Percentiles rank a stretch among this genome's conserved stretches.
Evolutionary conservation across 2,797 vertebrate species (phyloP).

Genomic region (Dallia pectoralis): DNA sequence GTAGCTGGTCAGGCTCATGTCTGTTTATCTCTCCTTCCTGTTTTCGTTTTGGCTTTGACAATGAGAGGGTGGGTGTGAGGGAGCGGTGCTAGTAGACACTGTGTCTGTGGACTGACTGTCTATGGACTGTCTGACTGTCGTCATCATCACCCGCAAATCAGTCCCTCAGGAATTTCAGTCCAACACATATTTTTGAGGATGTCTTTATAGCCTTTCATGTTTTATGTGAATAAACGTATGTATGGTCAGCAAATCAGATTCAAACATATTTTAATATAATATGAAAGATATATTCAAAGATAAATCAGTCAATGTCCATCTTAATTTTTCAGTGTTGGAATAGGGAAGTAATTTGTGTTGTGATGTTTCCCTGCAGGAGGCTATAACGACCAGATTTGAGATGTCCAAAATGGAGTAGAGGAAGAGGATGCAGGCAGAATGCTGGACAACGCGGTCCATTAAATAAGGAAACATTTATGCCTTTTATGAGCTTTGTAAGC

Average conservation of each 20-base stretch:
- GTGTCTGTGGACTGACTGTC: background rate
- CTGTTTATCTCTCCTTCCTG: conserved; percentile 44
- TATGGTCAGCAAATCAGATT: background rate
- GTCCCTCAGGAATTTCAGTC: background rate
- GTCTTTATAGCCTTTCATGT: background rate
- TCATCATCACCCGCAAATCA: background rate
- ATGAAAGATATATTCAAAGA: background rate
- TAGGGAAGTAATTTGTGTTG: background rate
- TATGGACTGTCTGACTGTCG: background rate
- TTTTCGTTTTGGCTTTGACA: conserved; percentile 42
- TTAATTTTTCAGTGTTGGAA: background rate
- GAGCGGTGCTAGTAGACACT: too few relatives aligned
- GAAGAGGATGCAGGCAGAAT: background rate
- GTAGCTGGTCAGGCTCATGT: conserved; percentile 45
- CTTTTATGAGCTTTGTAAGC: conserved; percentile 64
- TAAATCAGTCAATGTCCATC: background rate
- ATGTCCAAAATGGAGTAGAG: conserved; percentile 84
- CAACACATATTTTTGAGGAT: background rate
- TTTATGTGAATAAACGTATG: background rate
- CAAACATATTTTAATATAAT: background rate
- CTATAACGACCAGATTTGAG: conserved; percentile 78
- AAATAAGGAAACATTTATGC: conserved; percentile 30
- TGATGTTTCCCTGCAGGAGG: conserved; percentile 67
- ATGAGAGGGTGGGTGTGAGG: conserved; percentile 1
- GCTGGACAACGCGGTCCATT: conserved; percentile 5